Evolutionary conservation across 2,888 invertebrate species (phyloP).

Genomic region (Latrodectus hesperus): DNA sequence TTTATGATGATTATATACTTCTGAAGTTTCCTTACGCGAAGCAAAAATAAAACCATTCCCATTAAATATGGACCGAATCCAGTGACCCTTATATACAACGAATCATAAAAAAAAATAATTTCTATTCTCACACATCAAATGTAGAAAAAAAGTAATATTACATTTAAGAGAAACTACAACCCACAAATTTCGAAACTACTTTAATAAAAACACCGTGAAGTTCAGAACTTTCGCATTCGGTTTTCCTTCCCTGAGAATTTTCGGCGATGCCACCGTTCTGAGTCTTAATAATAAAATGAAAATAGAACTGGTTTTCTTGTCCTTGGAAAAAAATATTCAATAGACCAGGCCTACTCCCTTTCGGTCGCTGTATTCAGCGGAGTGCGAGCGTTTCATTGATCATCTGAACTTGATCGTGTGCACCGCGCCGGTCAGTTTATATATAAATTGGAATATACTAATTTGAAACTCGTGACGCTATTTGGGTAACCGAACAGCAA

Average conservation of each 20-base stretch:
- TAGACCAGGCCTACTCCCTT: conserved; percentile 25
- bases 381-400: conserved; percentile 24
- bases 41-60: not conserved
- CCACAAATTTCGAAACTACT: no score
- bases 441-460: conserved; percentile 13
- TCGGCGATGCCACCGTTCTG: conserved; percentile 36
- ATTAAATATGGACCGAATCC: not conserved
- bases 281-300: conserved; percentile 8
- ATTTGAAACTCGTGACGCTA: conserved; percentile 53
- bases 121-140: not conserved
- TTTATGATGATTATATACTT: no score
- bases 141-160: not conserved
- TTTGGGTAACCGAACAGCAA: conserved; percentile 12
- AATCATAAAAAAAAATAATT: no score
- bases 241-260: conserved; percentile 12
- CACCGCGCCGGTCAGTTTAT: not conserved
- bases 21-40: no score
- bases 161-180: not conserved
- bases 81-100: no score
- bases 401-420: not conserved
- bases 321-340: conserved; percentile 30
- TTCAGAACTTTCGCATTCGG: conserved; percentile 53
- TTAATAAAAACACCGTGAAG: conserved; percentile 17
- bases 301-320: conserved; percentile 44
- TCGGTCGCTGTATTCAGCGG: conserved; percentile 4